Conservation (phyloP, 2,113 vertebrate genomes). For the Anarhynchus alexandrinus region DNA sequence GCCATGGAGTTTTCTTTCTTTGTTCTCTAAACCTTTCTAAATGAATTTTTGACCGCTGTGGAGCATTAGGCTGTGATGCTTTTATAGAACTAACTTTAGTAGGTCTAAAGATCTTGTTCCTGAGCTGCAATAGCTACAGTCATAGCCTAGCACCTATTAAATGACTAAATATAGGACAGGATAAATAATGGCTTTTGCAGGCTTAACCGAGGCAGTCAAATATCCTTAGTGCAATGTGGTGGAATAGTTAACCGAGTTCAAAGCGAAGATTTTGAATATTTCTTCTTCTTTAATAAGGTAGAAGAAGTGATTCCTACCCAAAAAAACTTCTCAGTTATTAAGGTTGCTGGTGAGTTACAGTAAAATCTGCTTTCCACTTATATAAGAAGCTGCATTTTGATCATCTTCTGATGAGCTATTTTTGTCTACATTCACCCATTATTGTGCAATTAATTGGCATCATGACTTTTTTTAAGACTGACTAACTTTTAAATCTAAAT, state of each 20-base stretch:
- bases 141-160: neutral
- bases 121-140: neutral
- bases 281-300: neutral
- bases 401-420: neutral
- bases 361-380: slow-evolving; percentile 23
- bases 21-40: neutral
- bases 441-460: slow-evolving; percentile 20
- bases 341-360: neutral
- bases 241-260: neutral
- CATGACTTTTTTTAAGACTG: neutral
- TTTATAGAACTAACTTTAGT: neutral
- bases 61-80: neutral
- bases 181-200: neutral
- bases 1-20: neutral
- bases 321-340: neutral
- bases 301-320: neutral
- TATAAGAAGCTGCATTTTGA: slow-evolving; percentile 15
- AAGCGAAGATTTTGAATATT: neutral
- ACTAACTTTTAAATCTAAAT: neutral
- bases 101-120: neutral
- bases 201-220: neutral
- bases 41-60: neutral
- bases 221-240: neutral
- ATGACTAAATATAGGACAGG: neutral
- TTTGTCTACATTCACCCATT: neutral